Evolutionary conservation across 2,113 vertebrate species (phyloP), one percentile per base, ranked within the genome.

Genomic region (Ameiurus melas): DNA sequence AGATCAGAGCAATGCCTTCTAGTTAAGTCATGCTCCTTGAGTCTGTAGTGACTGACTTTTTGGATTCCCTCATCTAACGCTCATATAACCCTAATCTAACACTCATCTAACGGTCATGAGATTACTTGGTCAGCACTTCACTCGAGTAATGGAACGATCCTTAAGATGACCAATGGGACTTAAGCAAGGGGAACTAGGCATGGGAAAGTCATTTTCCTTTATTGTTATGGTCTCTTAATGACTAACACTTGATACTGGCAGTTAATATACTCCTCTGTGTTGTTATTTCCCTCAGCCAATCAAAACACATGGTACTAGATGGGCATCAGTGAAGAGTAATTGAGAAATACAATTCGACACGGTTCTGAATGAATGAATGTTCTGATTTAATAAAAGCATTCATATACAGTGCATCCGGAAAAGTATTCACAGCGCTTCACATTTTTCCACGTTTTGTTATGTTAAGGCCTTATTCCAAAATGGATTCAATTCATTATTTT

Each of bases 151-250:
- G 55, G 20, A 82, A 58, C 55, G 25, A 60, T 82, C 55, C 79
- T 39, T 82, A 82, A 58, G 55, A 43, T 83, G 80, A 39, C 80
- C 20, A 27, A 83, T 4, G 80, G 57, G 80, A 39, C 33, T 5
- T 83, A 22, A 83, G 33, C 4, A 62, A 83, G 22, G 33, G 80
- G 80, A 60, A 83, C 33, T 25, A 36, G 20, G 57, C 80, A 62
- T 43, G 12, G 13, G 33, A 27, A 62, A 14, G 58, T 27, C 20
- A 83, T 62, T 43, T 62, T 62, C 57, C 57, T 83, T 83, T 43
- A 62, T 83, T 83, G 80, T 16, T 83, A 27, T 62, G 5, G 5
- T 83, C 57, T 43, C 20, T 62, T 83, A 62, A 83, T 83, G 80
- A 83, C 33, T 16, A 83, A 25, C 20, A 83, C 19, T 62, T 58